These are phyloP conservation scores for Myotis lucifugus DNA, from an alignment of 2,113 vertebrate species.

Conservation along the genomic window DNA sequence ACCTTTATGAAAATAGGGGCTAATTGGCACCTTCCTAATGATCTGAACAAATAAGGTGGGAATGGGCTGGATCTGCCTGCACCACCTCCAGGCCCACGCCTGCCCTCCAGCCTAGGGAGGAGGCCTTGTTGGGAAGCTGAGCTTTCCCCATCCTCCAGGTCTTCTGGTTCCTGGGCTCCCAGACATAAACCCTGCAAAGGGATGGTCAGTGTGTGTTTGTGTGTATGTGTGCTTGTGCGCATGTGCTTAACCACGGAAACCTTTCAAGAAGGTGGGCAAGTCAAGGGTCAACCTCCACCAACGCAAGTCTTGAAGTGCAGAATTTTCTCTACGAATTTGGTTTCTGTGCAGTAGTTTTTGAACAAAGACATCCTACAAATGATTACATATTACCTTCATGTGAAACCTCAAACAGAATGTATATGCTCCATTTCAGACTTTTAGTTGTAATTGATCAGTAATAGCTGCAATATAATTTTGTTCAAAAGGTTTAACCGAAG, in stretches of 20 bases:
- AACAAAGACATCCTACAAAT: conserved; percentile 76
- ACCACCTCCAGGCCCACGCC: background rate
- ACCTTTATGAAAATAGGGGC: conserved; percentile 33
- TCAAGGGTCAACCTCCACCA: background rate
- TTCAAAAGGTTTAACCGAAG: background rate
- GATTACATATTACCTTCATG: conserved; percentile 68
- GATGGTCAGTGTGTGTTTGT: background rate
- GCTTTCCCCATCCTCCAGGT: background rate
- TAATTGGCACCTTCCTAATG: conserved; percentile 39
- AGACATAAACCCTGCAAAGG: background rate
- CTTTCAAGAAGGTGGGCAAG: background rate
- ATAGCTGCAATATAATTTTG: conserved; percentile 29
- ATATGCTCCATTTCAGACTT: conserved; percentile 54
- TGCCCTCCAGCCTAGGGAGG: background rate
- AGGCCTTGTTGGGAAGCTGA: background rate
- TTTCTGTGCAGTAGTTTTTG: conserved; percentile 70
- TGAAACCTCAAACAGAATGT: conserved; percentile 34
- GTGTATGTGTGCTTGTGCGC: background rate
- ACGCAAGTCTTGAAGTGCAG: background rate
- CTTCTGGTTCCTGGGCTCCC: background rate
- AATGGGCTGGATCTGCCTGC: background rate
- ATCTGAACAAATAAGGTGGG: background rate
- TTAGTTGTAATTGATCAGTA: conserved; percentile 63
- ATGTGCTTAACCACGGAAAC: background rate
- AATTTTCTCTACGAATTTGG: conserved; percentile 50